These are phyloP conservation scores for Thera britannica DNA, from an alignment of 2,888 invertebrate genomes.

Conservation along the genomic window DNA sequence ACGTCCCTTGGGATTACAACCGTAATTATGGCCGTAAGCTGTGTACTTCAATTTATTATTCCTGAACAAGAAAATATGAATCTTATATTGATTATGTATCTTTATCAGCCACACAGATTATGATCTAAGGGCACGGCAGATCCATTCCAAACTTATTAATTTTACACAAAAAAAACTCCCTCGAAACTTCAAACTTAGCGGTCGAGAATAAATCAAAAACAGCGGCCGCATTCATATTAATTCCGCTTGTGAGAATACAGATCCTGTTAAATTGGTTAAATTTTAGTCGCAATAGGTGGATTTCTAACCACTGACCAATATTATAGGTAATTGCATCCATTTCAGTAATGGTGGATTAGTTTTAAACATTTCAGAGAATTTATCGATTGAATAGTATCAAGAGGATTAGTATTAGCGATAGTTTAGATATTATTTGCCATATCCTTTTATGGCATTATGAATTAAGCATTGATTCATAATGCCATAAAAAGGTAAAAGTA, in stretches of 20 bases:
- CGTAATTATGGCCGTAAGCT: too few species aligned
- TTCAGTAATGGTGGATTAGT: constrained; percentile 9
- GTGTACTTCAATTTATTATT: too few species aligned
- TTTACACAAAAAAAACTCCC: constrained; percentile 45
- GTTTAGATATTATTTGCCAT: too few species aligned
- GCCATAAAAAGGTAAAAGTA: too few species aligned
- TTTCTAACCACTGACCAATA: constrained; percentile 36
- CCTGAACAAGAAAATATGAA: not conserved
- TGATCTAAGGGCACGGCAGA: constrained; percentile 36
- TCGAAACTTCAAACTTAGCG: constrained; percentile 50
- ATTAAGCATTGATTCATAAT: too few species aligned
- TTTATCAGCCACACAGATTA: constrained; percentile 33
- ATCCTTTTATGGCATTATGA: too few species aligned
- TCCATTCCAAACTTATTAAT: constrained; percentile 42
- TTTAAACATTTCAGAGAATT: not conserved
- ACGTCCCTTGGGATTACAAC: too few species aligned
- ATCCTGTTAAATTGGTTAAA: constrained; percentile 49
- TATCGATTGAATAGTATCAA: not conserved
- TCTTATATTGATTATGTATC: not conserved
- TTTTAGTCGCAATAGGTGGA: constrained; percentile 47
- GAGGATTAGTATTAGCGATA: not conserved
- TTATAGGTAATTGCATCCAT: constrained; percentile 8
- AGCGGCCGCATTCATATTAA: constrained; percentile 50
- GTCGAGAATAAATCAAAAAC: constrained; percentile 54
- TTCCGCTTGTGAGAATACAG: constrained; percentile 44